Percentiles rank a stretch among this genome's conserved stretches.
These are phyloP conservation scores for Minunthozetes semirufus DNA, from an alignment of 2,888 invertebrate genomes.

Conservation along the genomic window DNA sequence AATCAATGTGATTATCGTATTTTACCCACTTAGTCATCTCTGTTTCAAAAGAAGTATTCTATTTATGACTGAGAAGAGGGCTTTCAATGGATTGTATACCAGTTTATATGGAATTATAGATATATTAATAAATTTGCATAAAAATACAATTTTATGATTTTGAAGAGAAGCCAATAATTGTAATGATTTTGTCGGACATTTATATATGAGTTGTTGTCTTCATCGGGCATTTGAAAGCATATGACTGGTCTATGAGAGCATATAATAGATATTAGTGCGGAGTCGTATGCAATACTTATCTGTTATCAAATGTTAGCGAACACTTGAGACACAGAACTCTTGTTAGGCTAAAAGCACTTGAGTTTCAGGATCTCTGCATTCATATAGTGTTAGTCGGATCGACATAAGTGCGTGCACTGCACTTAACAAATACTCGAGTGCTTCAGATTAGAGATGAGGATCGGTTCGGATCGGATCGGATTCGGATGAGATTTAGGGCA, in stretches of 20 bases:
- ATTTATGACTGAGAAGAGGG: too few relatives aligned
- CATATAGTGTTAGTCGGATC: background rate
- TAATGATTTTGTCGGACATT: constrained; percentile 5
- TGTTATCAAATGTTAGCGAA: constrained; percentile 8
- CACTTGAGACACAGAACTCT: constrained; percentile 16
- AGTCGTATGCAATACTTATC: constrained; percentile 9
- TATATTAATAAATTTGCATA: background rate
- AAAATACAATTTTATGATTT: background rate
- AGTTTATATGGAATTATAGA: too few relatives aligned
- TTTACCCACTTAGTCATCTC: too few relatives aligned
- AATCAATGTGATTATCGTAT: too few relatives aligned
- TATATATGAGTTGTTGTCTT: too few relatives aligned
- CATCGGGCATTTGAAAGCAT: background rate
- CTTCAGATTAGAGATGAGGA: background rate
- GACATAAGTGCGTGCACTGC: background rate
- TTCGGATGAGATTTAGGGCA: too few relatives aligned
- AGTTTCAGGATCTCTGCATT: constrained; percentile 11
- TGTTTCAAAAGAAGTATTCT: too few relatives aligned
- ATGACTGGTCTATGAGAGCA: background rate
- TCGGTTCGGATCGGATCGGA: too few relatives aligned
- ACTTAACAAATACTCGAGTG: background rate
- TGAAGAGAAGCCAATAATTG: background rate
- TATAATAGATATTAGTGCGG: background rate
- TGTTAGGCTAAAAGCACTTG: constrained; percentile 16
- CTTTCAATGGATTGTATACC: too few relatives aligned